Conservation (phyloP, 2,888 invertebrate genomes). For the Steinernema hermaphroditum region DNA sequence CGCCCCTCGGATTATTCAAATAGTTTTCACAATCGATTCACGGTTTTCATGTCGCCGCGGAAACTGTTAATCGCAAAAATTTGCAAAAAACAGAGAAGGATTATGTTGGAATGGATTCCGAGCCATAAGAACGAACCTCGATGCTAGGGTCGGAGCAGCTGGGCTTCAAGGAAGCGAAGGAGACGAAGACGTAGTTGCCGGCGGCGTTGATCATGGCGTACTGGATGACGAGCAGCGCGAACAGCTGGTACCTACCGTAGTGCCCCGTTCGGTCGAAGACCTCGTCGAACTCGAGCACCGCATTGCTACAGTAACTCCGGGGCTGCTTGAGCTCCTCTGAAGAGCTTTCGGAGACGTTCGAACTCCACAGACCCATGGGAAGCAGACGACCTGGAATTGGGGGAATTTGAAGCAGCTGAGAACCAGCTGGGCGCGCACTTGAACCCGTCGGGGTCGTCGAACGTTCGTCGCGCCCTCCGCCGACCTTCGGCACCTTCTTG, state of each 20-base stretch:
- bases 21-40: too few species aligned
- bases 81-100: too few species aligned
- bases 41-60: too few species aligned
- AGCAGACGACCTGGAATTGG: slow-evolving; percentile 5
- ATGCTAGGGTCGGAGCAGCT: slow-evolving; percentile 32
- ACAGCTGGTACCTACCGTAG: slow-evolving; percentile 45
- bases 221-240: slow-evolving; percentile 43
- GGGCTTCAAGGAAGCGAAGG: slow-evolving; percentile 43
- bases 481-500: too few species aligned
- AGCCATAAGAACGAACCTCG: slow-evolving; percentile 17
- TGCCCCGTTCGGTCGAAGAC: slow-evolving; percentile 42
- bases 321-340: neutral
- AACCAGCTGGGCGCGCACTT: slow-evolving; percentile 22
- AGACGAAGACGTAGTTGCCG: slow-evolving; percentile 47
- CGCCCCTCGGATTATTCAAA: too few species aligned
- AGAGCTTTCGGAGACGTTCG: neutral
- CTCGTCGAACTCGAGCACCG: slow-evolving; percentile 38
- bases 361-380: slow-evolving; percentile 7
- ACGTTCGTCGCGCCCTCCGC: too few species aligned
- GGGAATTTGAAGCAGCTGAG: neutral
- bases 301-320: slow-evolving; percentile 19
- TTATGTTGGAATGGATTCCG: too few species aligned
- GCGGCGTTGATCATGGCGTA: slow-evolving; percentile 47
- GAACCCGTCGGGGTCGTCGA: neutral
- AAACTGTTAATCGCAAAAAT: too few species aligned